Evolutionary conservation across 2,113 vertebrate species (phyloP), one percentile per base, ranked within the genome.

Genomic region (Rhinogobius similis): DNA sequence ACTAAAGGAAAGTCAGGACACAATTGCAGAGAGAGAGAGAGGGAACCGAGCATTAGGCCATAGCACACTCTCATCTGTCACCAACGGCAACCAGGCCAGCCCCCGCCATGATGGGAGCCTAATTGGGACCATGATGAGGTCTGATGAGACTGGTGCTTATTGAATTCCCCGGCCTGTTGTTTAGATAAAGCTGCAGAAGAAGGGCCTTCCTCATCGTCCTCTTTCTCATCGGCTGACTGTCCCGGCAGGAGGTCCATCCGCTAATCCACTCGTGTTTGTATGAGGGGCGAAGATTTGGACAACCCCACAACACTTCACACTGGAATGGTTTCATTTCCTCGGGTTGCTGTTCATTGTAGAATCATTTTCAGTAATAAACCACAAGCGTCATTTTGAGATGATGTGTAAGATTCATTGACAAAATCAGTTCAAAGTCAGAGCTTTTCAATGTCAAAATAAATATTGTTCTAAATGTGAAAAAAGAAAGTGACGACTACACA

Each of bases 91-190:
- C 84, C 81, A 70, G 84, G 76, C 81, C 58, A 41, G 73, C 82
- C 75, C 83, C 79, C 76, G 58, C 87, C 82, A 86, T 79, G 79
- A 84, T 74, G 79, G 79, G 67, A 58, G 81, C 78, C 59, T 89
- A 87, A 88, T 90, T 90, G 84, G 82, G 70, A 74, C 76, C 81
- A 86, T 91, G 85, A 88, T 86, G 88, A 88, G 87, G 86, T 84
- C 82, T 91, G 88, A 91, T 89, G 88, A 89, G 85, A 79, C 84
- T 44, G 78, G 79, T 78, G 76, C 85, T 90, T 90, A 88, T 86
- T 91, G 80, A 90, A 90, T 89, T 91, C 85, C 86, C 81, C 23
- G 46, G 81, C 75, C 86, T 86, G 82, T 89, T 90, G 88, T 88
- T 85, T 82, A 74, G 79, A 88, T 89, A 86, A 88, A 83, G 75